phyloP scores from a whole-genome alignment of 2,113 vertebrate genomes.

The Malurus alboscapulatus region DNA sequence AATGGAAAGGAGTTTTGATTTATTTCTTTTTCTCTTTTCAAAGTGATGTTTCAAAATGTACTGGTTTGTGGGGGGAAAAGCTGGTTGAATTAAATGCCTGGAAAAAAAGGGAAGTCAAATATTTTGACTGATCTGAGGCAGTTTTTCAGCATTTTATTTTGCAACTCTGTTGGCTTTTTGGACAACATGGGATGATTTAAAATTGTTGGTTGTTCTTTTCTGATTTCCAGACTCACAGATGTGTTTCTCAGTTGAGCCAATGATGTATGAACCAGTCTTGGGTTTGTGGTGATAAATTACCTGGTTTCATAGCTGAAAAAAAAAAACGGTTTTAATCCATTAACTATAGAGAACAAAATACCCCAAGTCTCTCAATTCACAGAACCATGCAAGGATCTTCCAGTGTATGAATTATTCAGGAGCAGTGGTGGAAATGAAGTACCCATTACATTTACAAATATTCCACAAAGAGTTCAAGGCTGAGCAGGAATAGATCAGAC shows the following conservation, averaged over 20 bases:
- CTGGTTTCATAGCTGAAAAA: conserved; percentile 36
- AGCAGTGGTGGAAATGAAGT: conserved; percentile 34
- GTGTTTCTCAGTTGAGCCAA: conserved; percentile 1
- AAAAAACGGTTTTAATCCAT: conserved; percentile 28
- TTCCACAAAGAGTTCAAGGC: conserved; percentile 58
- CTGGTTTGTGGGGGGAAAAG: neutral
- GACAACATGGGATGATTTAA: neutral
- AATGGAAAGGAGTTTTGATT: conserved; percentile 40
- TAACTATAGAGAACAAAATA: conserved; percentile 46
- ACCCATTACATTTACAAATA: conserved; percentile 66
- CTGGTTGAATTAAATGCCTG: neutral
- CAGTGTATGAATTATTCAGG: conserved; percentile 62
- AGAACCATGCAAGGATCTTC: conserved; percentile 29
- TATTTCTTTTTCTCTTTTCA: conserved; percentile 14
- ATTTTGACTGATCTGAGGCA: neutral
- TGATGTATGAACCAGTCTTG: conserved; percentile 11
- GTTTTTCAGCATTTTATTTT: neutral
- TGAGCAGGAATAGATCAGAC: conserved; percentile 51
- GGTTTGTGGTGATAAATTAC: conserved; percentile 46
- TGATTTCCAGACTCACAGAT: neutral
- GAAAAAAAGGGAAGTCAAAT: neutral
- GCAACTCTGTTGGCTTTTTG: neutral
- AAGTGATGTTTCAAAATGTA: conserved; percentile 17
- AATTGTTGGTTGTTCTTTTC: neutral
- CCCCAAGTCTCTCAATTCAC: conserved; percentile 9